phyloP scores from a whole-genome alignment of 2,797 vertebrate species.

The Prunella strophiata region DNA sequence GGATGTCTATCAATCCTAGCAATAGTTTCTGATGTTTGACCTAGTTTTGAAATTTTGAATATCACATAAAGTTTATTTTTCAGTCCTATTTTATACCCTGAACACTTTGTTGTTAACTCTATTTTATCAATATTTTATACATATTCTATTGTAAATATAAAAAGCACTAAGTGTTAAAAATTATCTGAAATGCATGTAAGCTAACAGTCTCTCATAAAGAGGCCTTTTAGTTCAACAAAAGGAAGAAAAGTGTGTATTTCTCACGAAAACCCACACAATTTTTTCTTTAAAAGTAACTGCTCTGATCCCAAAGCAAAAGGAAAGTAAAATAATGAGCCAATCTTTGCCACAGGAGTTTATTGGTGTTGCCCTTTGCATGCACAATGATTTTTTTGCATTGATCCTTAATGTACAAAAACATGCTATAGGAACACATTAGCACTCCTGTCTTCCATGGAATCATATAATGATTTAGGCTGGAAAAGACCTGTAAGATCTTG shows the following conservation, averaged over 20 bases:
- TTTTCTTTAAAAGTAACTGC: neutral
- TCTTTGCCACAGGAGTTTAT: neutral
- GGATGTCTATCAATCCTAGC: neutral
- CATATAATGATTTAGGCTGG: neutral
- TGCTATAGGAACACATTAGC: rapidly evolving
- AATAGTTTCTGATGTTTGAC: neutral
- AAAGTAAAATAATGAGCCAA: neutral
- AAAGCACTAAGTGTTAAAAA: neutral
- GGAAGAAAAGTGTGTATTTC: neutral
- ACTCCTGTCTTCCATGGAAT: neutral
- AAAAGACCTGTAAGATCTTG: neutral
- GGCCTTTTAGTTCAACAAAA: neutral
- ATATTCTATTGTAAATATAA: neutral
- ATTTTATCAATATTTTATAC: neutral
- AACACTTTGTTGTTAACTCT: neutral
- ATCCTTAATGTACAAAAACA: rapidly evolving
- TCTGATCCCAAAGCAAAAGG: neutral
- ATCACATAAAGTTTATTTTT: neutral
- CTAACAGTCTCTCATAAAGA: neutral
- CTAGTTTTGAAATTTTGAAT: neutral
- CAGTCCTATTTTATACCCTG: neutral
- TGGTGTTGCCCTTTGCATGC: neutral
- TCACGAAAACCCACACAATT: neutral
- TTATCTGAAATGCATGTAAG: neutral
- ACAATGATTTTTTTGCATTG: neutral